Base-by-base conservation (phyloP, 2,113 vertebrate genomes). In the Heliornis fulica region DNA sequence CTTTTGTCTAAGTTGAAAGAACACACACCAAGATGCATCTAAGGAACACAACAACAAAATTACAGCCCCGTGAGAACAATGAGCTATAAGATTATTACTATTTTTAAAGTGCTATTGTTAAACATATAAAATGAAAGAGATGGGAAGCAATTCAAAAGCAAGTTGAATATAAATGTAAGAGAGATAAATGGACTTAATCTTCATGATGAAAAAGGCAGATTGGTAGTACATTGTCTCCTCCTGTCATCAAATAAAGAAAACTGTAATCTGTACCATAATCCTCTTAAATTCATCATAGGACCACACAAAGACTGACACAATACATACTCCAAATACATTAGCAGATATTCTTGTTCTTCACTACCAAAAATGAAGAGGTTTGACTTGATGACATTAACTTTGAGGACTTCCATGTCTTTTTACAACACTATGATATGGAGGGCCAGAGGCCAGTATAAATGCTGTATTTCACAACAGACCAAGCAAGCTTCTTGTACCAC, bases 91-190 rank as follows among this genome's bases (percentile, higher is more conserved):
- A 71, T 86, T 76, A 92, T 92, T 57, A 80, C 41, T 38, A 51
- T 70, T 95, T 88, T 88, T 83, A 87, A 97, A 93, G 88, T 93
- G 92, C 88, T 57, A 29, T 36, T 88, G 53, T 72, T 86, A 90
- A 81, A 74, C 21, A 93, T 21, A 83, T 66, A 74, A 88, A 76
- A 86, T 9, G 8, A 95, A 89, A 87, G 61, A 79, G 36, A 76
- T 7, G 25, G 65, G 45, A 91, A 87, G 26, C 0, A 0, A 89
- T 93, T 88, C 63, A 90, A 94, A 90, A 90, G 63, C 1, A 0
- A 90, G n/a, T 28, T 76, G 45, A 80, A 32, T 69, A 74, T 22
- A 8, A 86, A 93, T 77, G 38, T 16, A 65, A 83, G 43, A 82
- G 18, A 68, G 74, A 96, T n/a, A 96, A 95, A 91, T 9, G 34